Evolutionary conservation across 2,888 invertebrate species (phyloP).

Genomic region (Lithophane semibrunnea): DNA sequence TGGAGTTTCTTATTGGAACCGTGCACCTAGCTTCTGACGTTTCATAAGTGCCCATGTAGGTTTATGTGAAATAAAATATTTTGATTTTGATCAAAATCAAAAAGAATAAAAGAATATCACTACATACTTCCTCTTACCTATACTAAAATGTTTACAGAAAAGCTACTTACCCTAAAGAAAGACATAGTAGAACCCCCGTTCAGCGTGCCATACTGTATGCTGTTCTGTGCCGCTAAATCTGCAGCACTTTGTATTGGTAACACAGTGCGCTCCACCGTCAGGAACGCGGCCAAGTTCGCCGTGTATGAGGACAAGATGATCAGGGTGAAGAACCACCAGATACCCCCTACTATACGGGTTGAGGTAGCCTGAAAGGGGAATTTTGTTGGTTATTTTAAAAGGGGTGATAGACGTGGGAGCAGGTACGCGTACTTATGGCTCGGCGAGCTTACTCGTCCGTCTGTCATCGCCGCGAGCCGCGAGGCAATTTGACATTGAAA

Average conservation of each 20-base stretch:
- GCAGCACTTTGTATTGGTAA: constrained; percentile 98
- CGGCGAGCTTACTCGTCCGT: too few species aligned
- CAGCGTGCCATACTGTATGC: constrained; percentile 98
- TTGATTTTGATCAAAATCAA: too few species aligned
- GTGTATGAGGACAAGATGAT: constrained; percentile 99
- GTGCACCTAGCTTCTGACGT: too few species aligned
- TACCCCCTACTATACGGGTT: constrained; percentile 98
- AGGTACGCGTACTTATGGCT: too few species aligned
- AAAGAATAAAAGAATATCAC: too few species aligned
- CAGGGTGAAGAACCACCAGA: constrained; percentile 99
- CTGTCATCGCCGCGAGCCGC: too few species aligned
- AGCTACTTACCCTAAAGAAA: constrained; percentile 95
- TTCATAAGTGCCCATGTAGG: too few species aligned
- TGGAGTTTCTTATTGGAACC: too few species aligned
- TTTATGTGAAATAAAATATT: too few species aligned
- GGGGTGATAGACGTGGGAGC: too few species aligned
- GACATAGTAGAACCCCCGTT: constrained; percentile 99
- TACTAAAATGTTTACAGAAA: neutral
- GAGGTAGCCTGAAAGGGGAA: constrained; percentile 93
- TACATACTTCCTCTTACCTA: too few species aligned
- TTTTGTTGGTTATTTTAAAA: neutral
- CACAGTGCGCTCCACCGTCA: constrained; percentile 99
- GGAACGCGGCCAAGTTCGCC: constrained; percentile 99
- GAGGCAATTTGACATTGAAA: too few species aligned
- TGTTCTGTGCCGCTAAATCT: constrained; percentile 98